phyloP scores from a whole-genome alignment of 2,888 invertebrate genomes.

The Meliscaeva auricollis region DNA sequence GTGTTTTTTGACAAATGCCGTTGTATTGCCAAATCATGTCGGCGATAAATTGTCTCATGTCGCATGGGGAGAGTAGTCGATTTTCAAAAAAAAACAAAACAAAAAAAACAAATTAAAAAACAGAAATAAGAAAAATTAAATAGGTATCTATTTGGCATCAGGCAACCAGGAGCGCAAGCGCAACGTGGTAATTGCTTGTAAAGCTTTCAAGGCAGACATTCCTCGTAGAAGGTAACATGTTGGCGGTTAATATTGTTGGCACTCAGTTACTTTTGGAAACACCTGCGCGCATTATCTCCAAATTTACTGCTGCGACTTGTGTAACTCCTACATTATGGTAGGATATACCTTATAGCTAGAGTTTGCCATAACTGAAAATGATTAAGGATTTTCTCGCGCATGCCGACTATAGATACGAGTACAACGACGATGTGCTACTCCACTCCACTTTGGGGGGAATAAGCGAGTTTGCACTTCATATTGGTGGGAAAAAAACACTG shows the following conservation, averaged over 20 bases:
- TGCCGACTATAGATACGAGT: not conserved
- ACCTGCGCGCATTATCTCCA: constrained; percentile 72
- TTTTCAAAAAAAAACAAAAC: constrained; percentile 21
- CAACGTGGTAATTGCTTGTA: constrained; percentile 66
- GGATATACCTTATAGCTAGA: constrained; percentile 18
- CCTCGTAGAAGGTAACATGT: constrained; percentile 52
- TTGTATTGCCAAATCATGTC: constrained; percentile 68
- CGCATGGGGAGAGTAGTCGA: constrained; percentile 34
- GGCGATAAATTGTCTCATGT: constrained; percentile 73
- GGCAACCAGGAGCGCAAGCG: constrained; percentile 57
- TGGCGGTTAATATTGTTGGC: constrained; percentile 54
- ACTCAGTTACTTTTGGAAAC: constrained; percentile 59
- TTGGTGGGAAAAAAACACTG: constrained; percentile 8
- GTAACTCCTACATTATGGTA: constrained; percentile 60
- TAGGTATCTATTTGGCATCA: constrained; percentile 49
- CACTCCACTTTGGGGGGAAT: not conserved
- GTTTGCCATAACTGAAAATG: constrained; percentile 54
- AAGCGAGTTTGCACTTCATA: not conserved
- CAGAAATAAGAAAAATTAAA: not conserved
- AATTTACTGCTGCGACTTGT: constrained; percentile 57
- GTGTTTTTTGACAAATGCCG: constrained; percentile 63
- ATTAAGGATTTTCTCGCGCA: constrained; percentile 62
- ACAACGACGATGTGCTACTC: no score
- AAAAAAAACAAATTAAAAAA: constrained; percentile 30
- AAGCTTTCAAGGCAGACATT: constrained; percentile 57